Percentiles rank a stretch among this genome's conserved stretches.
Conservation (phyloP, 2,113 vertebrate genomes). For the Neotragus moschatus region DNA sequence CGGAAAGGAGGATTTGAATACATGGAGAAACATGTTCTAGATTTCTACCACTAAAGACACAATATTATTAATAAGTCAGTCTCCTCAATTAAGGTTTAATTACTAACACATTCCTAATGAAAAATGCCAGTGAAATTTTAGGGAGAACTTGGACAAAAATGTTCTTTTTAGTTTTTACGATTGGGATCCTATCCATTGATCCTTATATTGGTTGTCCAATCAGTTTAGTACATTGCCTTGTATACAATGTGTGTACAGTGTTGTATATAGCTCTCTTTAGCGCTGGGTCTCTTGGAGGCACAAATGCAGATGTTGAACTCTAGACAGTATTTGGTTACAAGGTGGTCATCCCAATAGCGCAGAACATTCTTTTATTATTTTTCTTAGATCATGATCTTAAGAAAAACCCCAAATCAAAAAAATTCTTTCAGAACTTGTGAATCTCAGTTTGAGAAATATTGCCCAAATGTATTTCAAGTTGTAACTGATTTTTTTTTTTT, state of each 20-base stretch:
- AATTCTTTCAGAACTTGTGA: background rate
- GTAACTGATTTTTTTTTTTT: background rate
- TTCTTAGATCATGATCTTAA: slow-evolving; percentile 28
- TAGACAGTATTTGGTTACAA: background rate
- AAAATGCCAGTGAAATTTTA: background rate
- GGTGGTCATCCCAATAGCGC: background rate
- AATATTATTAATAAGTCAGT: background rate
- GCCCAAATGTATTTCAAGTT: background rate
- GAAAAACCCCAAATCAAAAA: slow-evolving; percentile 10
- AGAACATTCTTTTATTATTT: background rate
- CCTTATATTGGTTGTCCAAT: background rate
- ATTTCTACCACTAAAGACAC: background rate
- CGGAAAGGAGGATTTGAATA: background rate
- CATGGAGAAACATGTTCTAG: background rate
- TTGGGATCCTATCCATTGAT: background rate
- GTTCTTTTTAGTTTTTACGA: background rate
- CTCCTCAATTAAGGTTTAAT: background rate
- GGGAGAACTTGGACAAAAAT: background rate
- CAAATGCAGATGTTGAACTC: background rate
- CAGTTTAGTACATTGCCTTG: background rate
- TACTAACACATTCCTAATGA: background rate
- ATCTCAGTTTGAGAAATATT: slow-evolving; percentile 2
- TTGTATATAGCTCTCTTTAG: background rate
- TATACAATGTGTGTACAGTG: too few species aligned
- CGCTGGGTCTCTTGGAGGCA: background rate